These are phyloP conservation scores for Palythoa grandiflora DNA, from an alignment of 92 coral and sea anemone species.

Conservation along the genomic window DNA sequence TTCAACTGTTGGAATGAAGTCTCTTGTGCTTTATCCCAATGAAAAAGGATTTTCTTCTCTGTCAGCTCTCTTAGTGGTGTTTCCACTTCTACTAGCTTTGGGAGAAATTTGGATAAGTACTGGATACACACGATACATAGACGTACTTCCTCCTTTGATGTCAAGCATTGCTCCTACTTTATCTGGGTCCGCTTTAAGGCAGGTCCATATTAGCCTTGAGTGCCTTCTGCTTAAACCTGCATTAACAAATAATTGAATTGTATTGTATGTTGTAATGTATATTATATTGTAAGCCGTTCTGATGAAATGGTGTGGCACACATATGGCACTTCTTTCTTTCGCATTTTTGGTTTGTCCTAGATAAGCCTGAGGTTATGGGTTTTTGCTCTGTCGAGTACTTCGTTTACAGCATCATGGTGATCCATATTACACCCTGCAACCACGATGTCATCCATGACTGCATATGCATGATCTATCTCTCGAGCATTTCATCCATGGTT, in stretches of 20 bases:
- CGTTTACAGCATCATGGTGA: slow-evolving; percentile 54
- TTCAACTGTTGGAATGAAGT: slow-evolving; percentile 36
- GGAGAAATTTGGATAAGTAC: slow-evolving; percentile 58
- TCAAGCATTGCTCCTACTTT: slow-evolving; percentile 62
- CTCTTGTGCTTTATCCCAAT: slow-evolving; percentile 42
- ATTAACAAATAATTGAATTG: no score
- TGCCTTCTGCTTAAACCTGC: no score
- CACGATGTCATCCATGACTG: slow-evolving; percentile 53
- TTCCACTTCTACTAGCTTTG: slow-evolving; percentile 59
- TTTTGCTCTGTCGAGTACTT: slow-evolving; percentile 60
- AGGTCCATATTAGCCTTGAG: no score
- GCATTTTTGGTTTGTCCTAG: slow-evolving; percentile 65
- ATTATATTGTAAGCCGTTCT: slow-evolving; percentile 38
- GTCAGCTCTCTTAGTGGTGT: slow-evolving; percentile 61
- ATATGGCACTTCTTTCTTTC: slow-evolving; percentile 60
- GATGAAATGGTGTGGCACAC: slow-evolving; percentile 61
- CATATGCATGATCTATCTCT: slow-evolving; percentile 26
- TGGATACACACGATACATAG: slow-evolving; percentile 52
- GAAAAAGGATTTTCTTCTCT: slow-evolving; percentile 20
- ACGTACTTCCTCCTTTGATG: slow-evolving; percentile 51
- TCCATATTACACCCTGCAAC: slow-evolving; percentile 52
- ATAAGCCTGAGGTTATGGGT: slow-evolving; percentile 60
- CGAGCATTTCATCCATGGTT: no score
- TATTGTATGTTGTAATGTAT: no score
- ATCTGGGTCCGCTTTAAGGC: slow-evolving; percentile 57